A percentile compares a stretch with the other conserved stretches of the same genome.
phyloP scores from a whole-genome alignment of 2,888 invertebrate species.

The Noctua comes region DNA sequence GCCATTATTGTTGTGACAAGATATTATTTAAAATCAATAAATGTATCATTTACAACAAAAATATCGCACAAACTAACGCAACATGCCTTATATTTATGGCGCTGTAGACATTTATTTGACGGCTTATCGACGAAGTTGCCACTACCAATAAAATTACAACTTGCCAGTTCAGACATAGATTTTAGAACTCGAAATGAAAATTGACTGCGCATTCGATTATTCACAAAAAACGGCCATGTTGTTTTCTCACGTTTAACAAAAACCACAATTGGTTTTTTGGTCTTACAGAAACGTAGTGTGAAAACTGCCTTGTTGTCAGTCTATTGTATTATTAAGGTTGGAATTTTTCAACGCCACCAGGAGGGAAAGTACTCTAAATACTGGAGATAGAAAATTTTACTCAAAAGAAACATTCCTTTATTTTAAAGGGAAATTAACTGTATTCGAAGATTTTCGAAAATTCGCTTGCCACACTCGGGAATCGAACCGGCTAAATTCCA shows the following conservation, averaged over 20 bases:
- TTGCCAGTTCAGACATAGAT: background rate
- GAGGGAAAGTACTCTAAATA: no score
- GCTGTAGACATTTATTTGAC: conserved; percentile 3
- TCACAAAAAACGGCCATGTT: background rate
- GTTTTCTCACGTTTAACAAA: background rate
- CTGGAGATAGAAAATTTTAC: no score
- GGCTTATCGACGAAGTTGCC: background rate
- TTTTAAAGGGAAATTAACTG: no score
- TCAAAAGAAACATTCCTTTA: no score
- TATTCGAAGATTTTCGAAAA: no score
- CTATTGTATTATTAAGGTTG: no score
- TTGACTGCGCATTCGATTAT: background rate
- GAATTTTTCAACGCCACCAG: no score
- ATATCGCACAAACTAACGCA: background rate
- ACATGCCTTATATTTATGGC: background rate
- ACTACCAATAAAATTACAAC: background rate
- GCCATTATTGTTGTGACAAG: conserved; percentile 72
- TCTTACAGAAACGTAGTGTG: background rate
- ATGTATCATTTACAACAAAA: conserved; percentile 12
- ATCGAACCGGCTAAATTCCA: no score
- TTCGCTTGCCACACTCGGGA: no score
- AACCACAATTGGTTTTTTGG: background rate
- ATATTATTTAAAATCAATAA: background rate
- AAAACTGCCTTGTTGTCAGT: background rate
- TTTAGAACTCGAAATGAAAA: background rate